phyloP scores from a whole-genome alignment of 2,888 invertebrate species.

The Norana najaformis region DNA sequence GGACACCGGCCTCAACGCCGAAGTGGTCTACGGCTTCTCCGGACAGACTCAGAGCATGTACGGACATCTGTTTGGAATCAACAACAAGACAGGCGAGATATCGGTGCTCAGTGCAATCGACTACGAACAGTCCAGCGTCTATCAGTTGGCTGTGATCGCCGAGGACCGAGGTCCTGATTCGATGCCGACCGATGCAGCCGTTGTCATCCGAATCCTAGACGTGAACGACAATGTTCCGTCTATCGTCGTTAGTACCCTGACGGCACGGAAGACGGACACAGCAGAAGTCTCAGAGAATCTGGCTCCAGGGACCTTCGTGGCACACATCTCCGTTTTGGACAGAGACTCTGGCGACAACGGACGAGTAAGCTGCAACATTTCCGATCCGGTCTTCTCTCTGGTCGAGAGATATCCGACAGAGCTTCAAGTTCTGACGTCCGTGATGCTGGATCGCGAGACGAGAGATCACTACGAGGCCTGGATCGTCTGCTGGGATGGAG shows the following conservation, averaged over 20 bases:
- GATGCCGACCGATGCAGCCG: constrained; percentile 40
- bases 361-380: constrained; percentile 30
- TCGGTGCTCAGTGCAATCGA: constrained; percentile 40
- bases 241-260: constrained; percentile 42
- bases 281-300: constrained; percentile 37
- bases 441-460: constrained; percentile 42
- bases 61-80: constrained; percentile 42
- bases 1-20: constrained; percentile 44
- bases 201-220: constrained; percentile 43
- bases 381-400: constrained; percentile 21
- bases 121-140: constrained; percentile 41
- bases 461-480: constrained; percentile 37
- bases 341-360: constrained; percentile 41
- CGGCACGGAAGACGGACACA: constrained; percentile 24
- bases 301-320: constrained; percentile 36
- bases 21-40: constrained; percentile 44
- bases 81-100: constrained; percentile 42
- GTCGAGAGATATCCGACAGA: constrained; percentile 29
- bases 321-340: constrained; percentile 41
- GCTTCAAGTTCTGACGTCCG: constrained; percentile 40
- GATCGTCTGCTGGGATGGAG: constrained; percentile 39
- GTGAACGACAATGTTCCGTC: constrained; percentile 44
- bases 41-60: constrained; percentile 36
- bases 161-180: constrained; percentile 43
- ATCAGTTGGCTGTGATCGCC: constrained; percentile 42